Evolutionary conservation across 2,797 vertebrate species (phyloP), one percentile per base, ranked within the genome.

Genomic region (Semaprochilodus insignis): DNA sequence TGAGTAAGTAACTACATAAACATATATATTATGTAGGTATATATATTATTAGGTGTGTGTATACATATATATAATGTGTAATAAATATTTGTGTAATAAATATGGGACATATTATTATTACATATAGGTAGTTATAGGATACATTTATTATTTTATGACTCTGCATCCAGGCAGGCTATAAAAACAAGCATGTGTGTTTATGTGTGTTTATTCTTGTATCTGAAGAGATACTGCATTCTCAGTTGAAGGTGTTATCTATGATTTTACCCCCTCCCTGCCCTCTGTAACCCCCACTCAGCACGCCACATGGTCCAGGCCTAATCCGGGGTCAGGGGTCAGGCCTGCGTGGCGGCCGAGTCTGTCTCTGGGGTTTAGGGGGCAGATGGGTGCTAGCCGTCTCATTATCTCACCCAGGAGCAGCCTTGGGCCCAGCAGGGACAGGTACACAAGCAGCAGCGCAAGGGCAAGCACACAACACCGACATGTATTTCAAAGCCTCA

Each of bases 281-380:
- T 78, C 71, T 78, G 77, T 74, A 48, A 59, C 70, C 27, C 67
- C 44, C 73, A 57, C 76, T 59, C 82, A 69, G 51, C 6, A 23
- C 6, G n/a, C 76, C 93, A 93, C 92, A 92, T 93, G 91, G 89
- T 90, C 85, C 87, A 90, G 82, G 84, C 86, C 84, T 94, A 94
- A 93, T 95, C 93, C 88, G 87, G 88, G 93, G 93, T 95, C 93
- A 93, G 89, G 93, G 94, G 92, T 95, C 89, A 90, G 85, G 62
- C 84, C 89, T 77, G 57, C 17, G 36, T 52, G 60, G 15, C 48
- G 65, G 62, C 54, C 91, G 90, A 88, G 92, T 36, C 91, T 91
- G 89, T 88, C 92, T 87, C 89, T 86, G 86, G 86, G 88, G 85
- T 87, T 94, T 88, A 92, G 88, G 90, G 90, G 92, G 93, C 93